Evolutionary conservation across 2,113 vertebrate genomes (phyloP).

Genomic region (Phalacrocorax pelagicus): DNA sequence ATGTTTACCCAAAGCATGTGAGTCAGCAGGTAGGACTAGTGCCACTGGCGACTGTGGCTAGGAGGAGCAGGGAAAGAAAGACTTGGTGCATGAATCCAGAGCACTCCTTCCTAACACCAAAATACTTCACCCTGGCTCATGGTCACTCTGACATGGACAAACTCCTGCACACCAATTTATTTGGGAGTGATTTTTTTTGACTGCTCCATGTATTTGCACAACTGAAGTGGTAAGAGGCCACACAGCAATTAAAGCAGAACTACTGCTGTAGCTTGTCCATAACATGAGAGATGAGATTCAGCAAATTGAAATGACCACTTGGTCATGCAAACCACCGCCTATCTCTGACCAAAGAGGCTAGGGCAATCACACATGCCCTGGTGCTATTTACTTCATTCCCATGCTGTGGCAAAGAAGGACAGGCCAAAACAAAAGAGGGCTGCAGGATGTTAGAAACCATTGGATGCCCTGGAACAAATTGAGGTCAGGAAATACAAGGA

Average conservation of each 20-base stretch:
- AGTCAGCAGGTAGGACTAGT: not conserved
- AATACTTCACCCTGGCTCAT: not conserved
- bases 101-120: not conserved
- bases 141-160: not conserved
- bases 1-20: not conserved
- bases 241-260: not conserved
- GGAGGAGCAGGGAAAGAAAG: not conserved
- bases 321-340: not conserved
- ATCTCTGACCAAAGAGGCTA: not conserved
- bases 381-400: not conserved
- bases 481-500: not conserved
- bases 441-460: accelerated
- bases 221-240: not conserved
- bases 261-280: not conserved
- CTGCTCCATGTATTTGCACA: not conserved
- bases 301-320: not conserved
- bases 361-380: not conserved
- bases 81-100: not conserved
- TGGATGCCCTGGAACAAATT: not conserved
- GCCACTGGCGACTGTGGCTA: not conserved
- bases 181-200: not conserved
- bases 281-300: not conserved
- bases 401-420: not conserved
- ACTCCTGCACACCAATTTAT: not conserved
- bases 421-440: not conserved